These are phyloP conservation scores for Ashinkailepas kermadecensis DNA, from an alignment of 2,888 invertebrate species.

Conservation along the genomic window DNA sequence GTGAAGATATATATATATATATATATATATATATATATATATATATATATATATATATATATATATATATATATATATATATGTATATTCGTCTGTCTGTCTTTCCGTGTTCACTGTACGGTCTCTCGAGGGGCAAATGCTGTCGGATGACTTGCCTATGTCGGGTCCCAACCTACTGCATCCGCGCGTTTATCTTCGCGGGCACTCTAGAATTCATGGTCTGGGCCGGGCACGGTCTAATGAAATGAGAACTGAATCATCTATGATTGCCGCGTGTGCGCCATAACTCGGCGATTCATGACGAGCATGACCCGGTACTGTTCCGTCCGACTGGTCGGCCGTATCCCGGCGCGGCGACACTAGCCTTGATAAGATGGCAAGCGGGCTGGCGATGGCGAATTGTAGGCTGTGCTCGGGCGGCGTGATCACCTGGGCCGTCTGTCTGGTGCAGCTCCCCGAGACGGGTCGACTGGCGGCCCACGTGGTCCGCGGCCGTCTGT, in stretches of 20 bases:
- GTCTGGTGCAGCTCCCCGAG: background rate
- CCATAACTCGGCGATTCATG: constrained; percentile 7
- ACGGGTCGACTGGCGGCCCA: too few relatives aligned
- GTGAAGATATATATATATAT: too few relatives aligned
- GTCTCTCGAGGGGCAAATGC: too few relatives aligned
- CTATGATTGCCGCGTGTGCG: background rate
- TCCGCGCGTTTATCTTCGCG: background rate
- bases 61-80: too few relatives aligned
- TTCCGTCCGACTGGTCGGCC: background rate
- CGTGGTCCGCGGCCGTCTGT: too few relatives aligned
- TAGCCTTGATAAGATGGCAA: background rate
- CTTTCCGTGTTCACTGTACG: too few relatives aligned
- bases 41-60: too few relatives aligned
- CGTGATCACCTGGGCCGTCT: background rate
- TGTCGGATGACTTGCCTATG: too few relatives aligned
- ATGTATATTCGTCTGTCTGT: too few relatives aligned
- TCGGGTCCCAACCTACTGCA: background rate
- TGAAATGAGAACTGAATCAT: constrained; percentile 14
- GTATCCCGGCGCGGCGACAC: background rate
- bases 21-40: too few relatives aligned
- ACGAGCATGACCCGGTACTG: background rate
- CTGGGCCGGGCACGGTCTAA: constrained; percentile 2
- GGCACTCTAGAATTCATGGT: constrained; percentile 16
- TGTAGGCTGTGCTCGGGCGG: background rate
- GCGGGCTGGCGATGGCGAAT: background rate